Percentiles rank a stretch among this genome's conserved stretches.
Conservation (phyloP, 2,888 invertebrate species). For the Orgyia antiqua region DNA sequence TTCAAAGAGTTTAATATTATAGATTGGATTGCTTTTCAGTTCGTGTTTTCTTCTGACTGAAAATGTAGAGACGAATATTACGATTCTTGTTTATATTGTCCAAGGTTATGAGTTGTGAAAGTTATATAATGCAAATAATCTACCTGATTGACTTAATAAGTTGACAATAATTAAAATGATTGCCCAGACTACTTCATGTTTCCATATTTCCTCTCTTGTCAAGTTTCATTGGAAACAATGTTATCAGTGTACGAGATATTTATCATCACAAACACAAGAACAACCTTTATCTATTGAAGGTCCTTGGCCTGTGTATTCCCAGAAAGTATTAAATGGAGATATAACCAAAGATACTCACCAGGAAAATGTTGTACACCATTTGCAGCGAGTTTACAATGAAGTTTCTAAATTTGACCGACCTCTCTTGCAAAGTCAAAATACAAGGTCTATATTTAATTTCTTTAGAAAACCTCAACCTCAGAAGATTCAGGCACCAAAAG, state of each 20-base stretch:
- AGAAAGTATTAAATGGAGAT: slow-evolving; percentile 78
- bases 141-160: slow-evolving; percentile 24
- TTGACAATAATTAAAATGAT: slow-evolving; percentile 47
- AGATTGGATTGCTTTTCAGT: too few relatives aligned
- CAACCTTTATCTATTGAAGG: slow-evolving; percentile 35
- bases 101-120: slow-evolving; percentile 27
- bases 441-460: slow-evolving; percentile 48
- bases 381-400: slow-evolving; percentile 84
- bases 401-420: slow-evolving; percentile 77
- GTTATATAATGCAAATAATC: slow-evolving; percentile 43
- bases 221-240: slow-evolving; percentile 49
- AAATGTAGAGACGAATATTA: slow-evolving; percentile 1
- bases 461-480: slow-evolving; percentile 54
- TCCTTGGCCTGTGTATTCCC: slow-evolving; percentile 75
- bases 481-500: slow-evolving; percentile 81
- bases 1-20: too few relatives aligned
- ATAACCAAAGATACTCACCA: slow-evolving; percentile 85
- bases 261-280: slow-evolving; percentile 48
- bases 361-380: slow-evolving; percentile 80
- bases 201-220: slow-evolving; percentile 38
- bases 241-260: slow-evolving; percentile 47
- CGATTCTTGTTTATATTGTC: slow-evolving; percentile 12
- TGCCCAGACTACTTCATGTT: slow-evolving; percentile 34
- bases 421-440: slow-evolving; percentile 25
- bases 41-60: too few relatives aligned